phyloP scores from a whole-genome alignment of 2,888 invertebrate species.

The Disparrhopalites patrizii region DNA sequence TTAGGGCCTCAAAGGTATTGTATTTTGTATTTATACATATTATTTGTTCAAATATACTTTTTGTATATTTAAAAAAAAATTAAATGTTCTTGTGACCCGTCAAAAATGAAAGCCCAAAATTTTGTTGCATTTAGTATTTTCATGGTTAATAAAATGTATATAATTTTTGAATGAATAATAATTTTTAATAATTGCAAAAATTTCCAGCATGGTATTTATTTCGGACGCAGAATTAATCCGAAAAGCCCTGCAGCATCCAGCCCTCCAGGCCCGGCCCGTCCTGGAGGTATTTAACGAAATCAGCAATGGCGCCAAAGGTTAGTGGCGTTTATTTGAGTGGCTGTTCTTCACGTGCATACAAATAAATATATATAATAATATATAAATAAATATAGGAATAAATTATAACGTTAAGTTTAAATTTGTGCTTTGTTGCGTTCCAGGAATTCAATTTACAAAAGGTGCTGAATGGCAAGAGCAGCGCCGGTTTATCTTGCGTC shows the following conservation, averaged over 20 bases:
- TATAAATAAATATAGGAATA: not conserved
- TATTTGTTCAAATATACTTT: not conserved
- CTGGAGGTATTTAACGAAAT: not conserved
- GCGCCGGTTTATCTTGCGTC: not conserved
- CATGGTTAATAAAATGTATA: too few species aligned
- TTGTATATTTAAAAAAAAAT: too few species aligned
- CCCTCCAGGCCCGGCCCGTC: not conserved
- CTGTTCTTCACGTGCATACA: too few species aligned
- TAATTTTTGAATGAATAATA: too few species aligned
- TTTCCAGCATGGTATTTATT: too few species aligned
- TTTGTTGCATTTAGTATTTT: too few species aligned
- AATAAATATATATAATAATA: not conserved
- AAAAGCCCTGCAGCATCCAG: not conserved
- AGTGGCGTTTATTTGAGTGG: not conserved
- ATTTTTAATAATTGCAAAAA: too few species aligned
- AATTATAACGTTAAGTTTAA: not conserved
- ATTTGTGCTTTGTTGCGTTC: too few species aligned
- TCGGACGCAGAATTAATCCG: not conserved
- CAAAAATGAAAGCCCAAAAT: too few species aligned
- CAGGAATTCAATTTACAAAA: not conserved
- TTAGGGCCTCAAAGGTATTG: not conserved
- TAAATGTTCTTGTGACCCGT: too few species aligned
- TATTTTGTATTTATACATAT: not conserved
- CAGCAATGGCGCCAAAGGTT: not conserved
- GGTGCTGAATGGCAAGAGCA: not conserved